phyloP scores from a whole-genome alignment of 2,113 vertebrate genomes.

The Pholis gunnellus region DNA sequence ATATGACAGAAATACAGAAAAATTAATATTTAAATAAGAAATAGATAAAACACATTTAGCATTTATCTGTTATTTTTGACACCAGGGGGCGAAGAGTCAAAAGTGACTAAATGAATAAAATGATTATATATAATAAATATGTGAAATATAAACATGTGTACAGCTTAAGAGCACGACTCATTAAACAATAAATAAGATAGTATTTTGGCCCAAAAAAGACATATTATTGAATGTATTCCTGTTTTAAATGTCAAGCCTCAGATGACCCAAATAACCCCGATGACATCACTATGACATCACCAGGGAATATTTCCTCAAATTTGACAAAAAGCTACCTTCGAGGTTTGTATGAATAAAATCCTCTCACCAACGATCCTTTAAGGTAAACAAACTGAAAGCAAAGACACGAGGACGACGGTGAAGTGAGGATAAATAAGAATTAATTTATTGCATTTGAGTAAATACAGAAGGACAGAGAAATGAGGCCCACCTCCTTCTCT shows the following conservation, averaged over 20 bases:
- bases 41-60: background rate
- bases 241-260: background rate
- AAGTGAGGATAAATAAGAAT: slow-evolving; percentile 45
- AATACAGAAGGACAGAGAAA: slow-evolving; percentile 22
- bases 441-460: slow-evolving; percentile 56
- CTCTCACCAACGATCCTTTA: background rate
- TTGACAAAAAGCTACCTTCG: background rate
- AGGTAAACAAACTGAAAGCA: background rate
- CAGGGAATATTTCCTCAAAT: background rate
- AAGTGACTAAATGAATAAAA: background rate
- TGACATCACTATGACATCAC: background rate
- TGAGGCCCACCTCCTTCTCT: background rate
- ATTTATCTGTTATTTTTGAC: background rate
- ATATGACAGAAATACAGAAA: background rate
- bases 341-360: background rate
- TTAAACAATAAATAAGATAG: background rate
- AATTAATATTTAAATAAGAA: background rate
- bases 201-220: background rate
- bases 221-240: background rate
- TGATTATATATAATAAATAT: background rate
- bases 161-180: background rate
- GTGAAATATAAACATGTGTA: background rate
- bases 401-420: background rate
- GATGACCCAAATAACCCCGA: background rate
- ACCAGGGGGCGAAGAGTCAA: background rate